These are phyloP conservation scores for Drosophila prolongata DNA, from an alignment of 2,888 invertebrate species.

Conservation along the genomic window DNA sequence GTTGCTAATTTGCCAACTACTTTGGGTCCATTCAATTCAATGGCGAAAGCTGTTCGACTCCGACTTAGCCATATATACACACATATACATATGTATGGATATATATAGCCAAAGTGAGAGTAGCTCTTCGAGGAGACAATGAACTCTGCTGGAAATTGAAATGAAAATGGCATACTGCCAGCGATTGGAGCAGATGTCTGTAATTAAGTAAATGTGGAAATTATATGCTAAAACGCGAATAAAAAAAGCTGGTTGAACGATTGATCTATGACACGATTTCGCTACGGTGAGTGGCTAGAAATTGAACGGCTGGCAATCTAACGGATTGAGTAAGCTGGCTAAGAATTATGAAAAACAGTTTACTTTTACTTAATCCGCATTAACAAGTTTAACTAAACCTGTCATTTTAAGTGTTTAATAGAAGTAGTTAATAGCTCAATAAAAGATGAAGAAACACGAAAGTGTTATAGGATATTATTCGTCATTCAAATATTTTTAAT, in stretches of 20 bases:
- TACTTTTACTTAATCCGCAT: not conserved
- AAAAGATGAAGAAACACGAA: no score
- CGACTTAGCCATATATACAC: not conserved
- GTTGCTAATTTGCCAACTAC: slow-evolving; percentile 79
- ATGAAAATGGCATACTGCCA: slow-evolving; percentile 59
- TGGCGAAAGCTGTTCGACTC: slow-evolving; percentile 70
- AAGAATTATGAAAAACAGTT: slow-evolving; percentile 15
- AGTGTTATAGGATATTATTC: no score
- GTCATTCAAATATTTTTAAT: no score
- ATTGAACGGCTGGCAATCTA: not conserved
- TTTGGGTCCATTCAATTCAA: slow-evolving; percentile 39
- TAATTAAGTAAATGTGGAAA: slow-evolving; percentile 69
- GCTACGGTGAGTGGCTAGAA: slow-evolving; percentile 18
- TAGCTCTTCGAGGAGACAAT: slow-evolving; percentile 61
- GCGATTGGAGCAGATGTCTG: slow-evolving; percentile 46
- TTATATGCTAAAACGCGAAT: slow-evolving; percentile 46
- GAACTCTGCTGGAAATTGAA: slow-evolving; percentile 64
- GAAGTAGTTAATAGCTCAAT: no score
- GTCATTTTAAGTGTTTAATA: no score
- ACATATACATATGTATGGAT: not conserved
- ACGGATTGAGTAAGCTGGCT: not conserved
- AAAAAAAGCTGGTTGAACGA: slow-evolving; percentile 20
- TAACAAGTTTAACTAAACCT: not conserved
- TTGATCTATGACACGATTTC: slow-evolving; percentile 42
- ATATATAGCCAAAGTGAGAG: slow-evolving; percentile 62